Conservation (phyloP, 1,140 invertebrate species). For the Himalopsyche phryganea region DNA sequence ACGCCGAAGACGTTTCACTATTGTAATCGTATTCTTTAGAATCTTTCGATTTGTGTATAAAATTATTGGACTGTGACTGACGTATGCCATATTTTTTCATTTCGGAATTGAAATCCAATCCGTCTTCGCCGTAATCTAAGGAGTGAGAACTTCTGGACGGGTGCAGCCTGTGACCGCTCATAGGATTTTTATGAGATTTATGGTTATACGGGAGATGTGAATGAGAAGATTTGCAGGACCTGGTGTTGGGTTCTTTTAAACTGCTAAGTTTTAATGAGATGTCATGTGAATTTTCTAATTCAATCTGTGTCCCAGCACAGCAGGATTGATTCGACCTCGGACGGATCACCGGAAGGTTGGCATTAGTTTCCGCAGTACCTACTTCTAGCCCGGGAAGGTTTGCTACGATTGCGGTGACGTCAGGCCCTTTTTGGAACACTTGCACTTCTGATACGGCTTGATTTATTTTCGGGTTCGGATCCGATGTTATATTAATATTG, state of each 20-base stretch:
- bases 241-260: conserved; percentile 14
- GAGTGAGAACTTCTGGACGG: conserved; percentile 39
- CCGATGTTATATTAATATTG: conserved; percentile 56
- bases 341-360: conserved; percentile 47
- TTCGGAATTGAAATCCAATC: conserved; percentile 35
- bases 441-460: conserved; percentile 52
- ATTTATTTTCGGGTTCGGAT: conserved; percentile 39
- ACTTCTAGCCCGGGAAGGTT: conserved; percentile 59
- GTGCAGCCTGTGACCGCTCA: conserved; percentile 50
- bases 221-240: background rate
- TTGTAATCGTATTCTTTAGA: conserved; percentile 45
- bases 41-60: conserved; percentile 39
- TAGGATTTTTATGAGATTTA: conserved; percentile 33
- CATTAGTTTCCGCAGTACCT: conserved; percentile 36
- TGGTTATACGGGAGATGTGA: conserved; percentile 28
- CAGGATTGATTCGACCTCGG: conserved; percentile 56
- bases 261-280: conserved; percentile 24
- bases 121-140: conserved; percentile 39
- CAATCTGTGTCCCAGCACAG: conserved; percentile 48
- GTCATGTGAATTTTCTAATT: conserved; percentile 35
- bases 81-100: conserved; percentile 43
- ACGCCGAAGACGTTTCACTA: conserved; percentile 55
- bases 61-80: conserved; percentile 48
- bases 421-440: conserved; percentile 58
- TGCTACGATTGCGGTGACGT: conserved; percentile 52